Conservation (phyloP, 2,113 vertebrate species). For the Sterrhoptilus dennistouni region DNA sequence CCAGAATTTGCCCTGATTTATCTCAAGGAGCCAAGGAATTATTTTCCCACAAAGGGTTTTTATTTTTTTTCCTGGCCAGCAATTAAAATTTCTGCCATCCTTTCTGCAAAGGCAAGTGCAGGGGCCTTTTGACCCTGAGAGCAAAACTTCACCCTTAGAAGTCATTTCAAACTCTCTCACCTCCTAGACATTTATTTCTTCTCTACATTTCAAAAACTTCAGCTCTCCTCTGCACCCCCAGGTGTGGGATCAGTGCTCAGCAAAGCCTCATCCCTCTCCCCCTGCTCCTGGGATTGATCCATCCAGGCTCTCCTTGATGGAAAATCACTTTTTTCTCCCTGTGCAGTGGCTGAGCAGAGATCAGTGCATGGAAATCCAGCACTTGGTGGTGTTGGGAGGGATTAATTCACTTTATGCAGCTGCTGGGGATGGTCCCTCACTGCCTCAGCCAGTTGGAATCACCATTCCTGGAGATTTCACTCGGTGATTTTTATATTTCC, state of each 20-base stretch:
- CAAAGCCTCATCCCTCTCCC: not conserved
- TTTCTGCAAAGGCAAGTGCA: not conserved
- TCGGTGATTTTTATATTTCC: not conserved
- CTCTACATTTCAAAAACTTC: not conserved
- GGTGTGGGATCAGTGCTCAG: not conserved
- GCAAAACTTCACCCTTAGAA: not conserved
- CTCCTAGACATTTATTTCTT: not conserved
- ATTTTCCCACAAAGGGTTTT: not conserved
- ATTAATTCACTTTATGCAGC: not conserved
- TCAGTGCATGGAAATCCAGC: not conserved
- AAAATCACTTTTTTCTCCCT: not conserved
- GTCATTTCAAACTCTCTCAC: not conserved
- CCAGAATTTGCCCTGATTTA: not conserved
- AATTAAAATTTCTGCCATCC: not conserved
- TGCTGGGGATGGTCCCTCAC: not conserved
- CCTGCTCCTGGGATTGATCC: not conserved
- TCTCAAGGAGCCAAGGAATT: not conserved
- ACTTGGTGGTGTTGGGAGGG: not conserved
- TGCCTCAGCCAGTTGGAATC: not conserved
- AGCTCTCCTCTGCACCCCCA: not conserved
- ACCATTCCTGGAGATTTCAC: not conserved
- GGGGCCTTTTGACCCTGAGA: not conserved
- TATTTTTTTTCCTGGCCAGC: not conserved
- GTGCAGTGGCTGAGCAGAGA: not conserved
- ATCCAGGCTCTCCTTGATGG: rapidly evolving